These are phyloP conservation scores for Sminthopsis crassicaudata DNA, from an alignment of 2,113 vertebrate species.

Conservation along the genomic window DNA sequence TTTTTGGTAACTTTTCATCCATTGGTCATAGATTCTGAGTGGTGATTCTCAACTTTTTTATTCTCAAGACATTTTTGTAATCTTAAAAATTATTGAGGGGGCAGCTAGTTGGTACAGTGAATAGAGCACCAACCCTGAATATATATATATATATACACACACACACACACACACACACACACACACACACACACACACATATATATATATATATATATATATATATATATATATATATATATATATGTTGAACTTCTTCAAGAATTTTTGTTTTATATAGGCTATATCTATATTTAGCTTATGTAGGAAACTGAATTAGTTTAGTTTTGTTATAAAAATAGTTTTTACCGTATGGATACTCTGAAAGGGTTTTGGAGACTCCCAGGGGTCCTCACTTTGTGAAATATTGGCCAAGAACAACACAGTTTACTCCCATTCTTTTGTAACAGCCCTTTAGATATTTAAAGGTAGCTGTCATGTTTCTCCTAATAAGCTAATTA, in stretches of 20 bases:
- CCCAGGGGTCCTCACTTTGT: not conserved
- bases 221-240: too few species aligned
- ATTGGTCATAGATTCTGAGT: not conserved
- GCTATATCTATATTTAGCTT: not conserved
- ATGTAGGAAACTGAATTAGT: not conserved
- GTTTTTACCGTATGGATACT: not conserved
- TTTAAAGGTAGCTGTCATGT: conserved; percentile 38
- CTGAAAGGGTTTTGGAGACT: not conserved
- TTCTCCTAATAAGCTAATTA: conserved; percentile 1
- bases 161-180: too few species aligned
- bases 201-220: too few species aligned
- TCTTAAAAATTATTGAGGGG: too few species aligned
- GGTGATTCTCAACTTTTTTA: not conserved
- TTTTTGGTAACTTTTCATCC: not conserved
- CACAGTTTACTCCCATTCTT: not conserved
- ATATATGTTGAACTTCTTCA: not conserved
- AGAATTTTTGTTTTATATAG: not conserved
- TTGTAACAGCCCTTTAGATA: conserved; percentile 17
- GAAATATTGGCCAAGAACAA: not conserved
- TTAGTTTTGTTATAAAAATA: not conserved
- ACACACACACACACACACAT: too few species aligned
- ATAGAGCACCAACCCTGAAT: too few species aligned
- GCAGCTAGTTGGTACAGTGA: too few species aligned
- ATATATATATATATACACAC: not conserved
- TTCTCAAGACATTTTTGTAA: not conserved